Evolutionary conservation across 2,888 invertebrate species (phyloP), one percentile per base, ranked within the genome.

Genomic region (Phaonia tiefii): DNA sequence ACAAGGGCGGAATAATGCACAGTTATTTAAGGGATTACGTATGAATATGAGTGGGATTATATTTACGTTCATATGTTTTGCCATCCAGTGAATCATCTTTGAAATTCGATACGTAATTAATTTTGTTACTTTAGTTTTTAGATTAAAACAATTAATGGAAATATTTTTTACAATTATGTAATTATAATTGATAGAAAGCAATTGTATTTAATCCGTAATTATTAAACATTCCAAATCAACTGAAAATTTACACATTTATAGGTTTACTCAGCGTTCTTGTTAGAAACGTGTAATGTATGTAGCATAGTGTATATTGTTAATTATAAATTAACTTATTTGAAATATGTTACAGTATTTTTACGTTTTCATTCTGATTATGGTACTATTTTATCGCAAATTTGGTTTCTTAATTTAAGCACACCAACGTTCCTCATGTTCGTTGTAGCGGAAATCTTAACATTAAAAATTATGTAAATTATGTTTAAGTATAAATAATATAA

Each of bases 401-500:
- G 1, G 13, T 25, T 11, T 11, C 2, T 56, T 70, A 39, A 26
- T 42, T 58, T 15, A 70, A 58, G 58, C 22, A 44, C 26, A 46
- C 26, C 22, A 11, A 37, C 51, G 3, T 49, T 56, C 20, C 51
- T 67, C n/a, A 56, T 44, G 39, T 39, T 42, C 25, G 46, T 49
- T 49, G 51, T 56, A 69, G 69, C 25, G 44, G 37, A 51, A 63
- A 63, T 73, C 56, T 58, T 22, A 46, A 75, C 71, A 56, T 63
- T 42, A 54, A 44, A 60, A 69, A 67, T 63, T 66, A 71, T 71
- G 31, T 31, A 31, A 31, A 5, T 73, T 72, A 80, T 26, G 54
- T 78, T 74, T 71, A 79, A 75, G 78, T 42, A 37, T 63, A 79
- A 60, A 69, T 76, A 67, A 76, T 87, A 86, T 88, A 87, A 89